These are phyloP conservation scores for Semicossyphus pulcher DNA, from an alignment of 2,113 vertebrate species.

Conservation along the genomic window DNA sequence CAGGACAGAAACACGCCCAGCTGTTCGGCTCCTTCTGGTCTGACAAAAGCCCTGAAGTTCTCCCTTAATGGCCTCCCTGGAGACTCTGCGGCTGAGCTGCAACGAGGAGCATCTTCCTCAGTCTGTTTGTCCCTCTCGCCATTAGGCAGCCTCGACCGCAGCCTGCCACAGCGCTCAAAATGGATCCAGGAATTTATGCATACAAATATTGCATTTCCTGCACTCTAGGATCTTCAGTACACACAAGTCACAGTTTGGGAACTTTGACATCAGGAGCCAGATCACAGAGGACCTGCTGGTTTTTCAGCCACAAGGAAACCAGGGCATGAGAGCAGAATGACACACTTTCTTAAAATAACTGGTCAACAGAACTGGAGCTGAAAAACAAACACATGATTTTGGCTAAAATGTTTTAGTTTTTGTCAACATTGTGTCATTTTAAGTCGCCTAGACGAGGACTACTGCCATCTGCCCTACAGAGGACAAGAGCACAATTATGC, in stretches of 20 bases:
- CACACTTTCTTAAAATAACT: constrained; percentile 31
- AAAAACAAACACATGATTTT: neutral
- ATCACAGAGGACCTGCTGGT: neutral
- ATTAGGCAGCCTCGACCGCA: constrained; percentile 43
- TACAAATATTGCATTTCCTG: constrained; percentile 25
- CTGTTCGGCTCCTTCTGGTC: constrained; percentile 24
- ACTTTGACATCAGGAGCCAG: neutral
- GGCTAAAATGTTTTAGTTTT: constrained; percentile 28
- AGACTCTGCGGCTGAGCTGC: constrained; percentile 17
- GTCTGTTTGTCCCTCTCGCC: constrained; percentile 17
- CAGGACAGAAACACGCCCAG: constrained; percentile 46
- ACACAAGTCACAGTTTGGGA: constrained; percentile 6
- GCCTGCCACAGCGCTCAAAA: constrained; percentile 13
- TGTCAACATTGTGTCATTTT: constrained; percentile 30
- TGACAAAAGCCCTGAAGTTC: constrained; percentile 18
- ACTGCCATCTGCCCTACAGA: constrained; percentile 49
- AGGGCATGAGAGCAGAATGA: constrained; percentile 27
- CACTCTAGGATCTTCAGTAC: constrained; percentile 3
- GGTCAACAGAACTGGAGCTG: constrained; percentile 11
- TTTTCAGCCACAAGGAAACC: constrained; percentile 16
- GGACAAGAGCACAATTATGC: constrained; percentile 57
- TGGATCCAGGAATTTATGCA: constrained; percentile 6
- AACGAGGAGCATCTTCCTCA: constrained; percentile 3
- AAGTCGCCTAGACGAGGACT: neutral
- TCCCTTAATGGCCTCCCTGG: constrained; percentile 54